Evolutionary conservation across 2,113 vertebrate genomes (phyloP).

Genomic region (Ctenomys sociabilis): DNA sequence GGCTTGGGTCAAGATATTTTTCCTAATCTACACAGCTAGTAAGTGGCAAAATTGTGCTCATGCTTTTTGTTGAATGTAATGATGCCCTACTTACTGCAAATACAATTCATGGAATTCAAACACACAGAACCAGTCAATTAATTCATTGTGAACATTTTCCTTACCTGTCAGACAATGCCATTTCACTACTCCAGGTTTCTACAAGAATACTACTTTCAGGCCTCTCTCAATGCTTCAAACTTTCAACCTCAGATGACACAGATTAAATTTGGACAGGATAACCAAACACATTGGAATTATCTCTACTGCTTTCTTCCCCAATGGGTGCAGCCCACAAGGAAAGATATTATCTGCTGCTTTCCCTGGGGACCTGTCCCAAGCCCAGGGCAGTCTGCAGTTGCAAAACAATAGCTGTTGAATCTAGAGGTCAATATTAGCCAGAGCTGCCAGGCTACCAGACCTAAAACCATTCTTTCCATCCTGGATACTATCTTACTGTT

Average conservation of each 20-base stretch:
- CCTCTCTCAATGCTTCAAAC: not conserved
- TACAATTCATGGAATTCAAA: not conserved
- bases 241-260: not conserved
- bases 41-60: not conserved
- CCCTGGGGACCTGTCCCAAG: not conserved
- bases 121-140: not conserved
- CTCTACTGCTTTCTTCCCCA: not conserved
- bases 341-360: not conserved
- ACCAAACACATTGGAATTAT: not conserved
- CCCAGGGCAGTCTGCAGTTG: not conserved
- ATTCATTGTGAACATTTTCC: not conserved
- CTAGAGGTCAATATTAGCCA: not conserved
- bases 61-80: not conserved
- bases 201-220: conserved; percentile 10
- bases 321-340: not conserved
- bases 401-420: not conserved
- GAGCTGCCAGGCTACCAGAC: not conserved
- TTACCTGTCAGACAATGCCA: not conserved
- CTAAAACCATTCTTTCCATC: not conserved
- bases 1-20: not conserved
- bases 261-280: not conserved
- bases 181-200: not conserved
- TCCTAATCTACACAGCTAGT: not conserved
- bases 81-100: not conserved
- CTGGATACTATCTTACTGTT: not conserved